A percentile compares a stretch with the other conserved stretches of the same genome.
phyloP scores from a whole-genome alignment of 2,113 vertebrate species.

The Puffinus mauretanicus region DNA sequence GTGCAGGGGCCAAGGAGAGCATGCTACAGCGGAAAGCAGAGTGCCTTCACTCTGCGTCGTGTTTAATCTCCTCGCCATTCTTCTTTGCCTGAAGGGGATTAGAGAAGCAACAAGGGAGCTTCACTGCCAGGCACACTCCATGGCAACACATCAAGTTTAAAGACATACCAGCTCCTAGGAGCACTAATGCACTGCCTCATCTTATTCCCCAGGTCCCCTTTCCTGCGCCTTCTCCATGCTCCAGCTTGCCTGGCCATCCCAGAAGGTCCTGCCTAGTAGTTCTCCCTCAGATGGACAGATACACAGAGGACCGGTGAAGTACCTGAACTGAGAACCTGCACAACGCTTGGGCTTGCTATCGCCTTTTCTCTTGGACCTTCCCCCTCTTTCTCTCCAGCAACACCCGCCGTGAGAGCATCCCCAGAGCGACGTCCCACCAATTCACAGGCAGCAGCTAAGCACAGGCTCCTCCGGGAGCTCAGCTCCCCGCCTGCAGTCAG shows the following conservation, averaged over 20 bases:
- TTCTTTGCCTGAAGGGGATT: conserved; percentile 21
- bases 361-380: background rate
- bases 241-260: background rate
- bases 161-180: background rate
- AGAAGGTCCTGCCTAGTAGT: background rate
- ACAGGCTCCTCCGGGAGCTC: background rate
- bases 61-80: background rate
- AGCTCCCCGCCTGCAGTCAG: background rate
- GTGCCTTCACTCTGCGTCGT: background rate
- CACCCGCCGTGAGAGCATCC: accelerated
- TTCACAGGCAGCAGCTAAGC: background rate
- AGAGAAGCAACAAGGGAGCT: conserved; percentile 18
- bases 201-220: background rate
- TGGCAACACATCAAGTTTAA: conserved; percentile 53
- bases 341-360: background rate
- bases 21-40: background rate
- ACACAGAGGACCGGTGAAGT: background rate
- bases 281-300: background rate
- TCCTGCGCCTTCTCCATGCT: accelerated
- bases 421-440: background rate
- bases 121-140: conserved; percentile 29
- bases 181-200: background rate
- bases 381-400: background rate
- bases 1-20: background rate
- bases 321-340: background rate